A percentile compares a stretch with the other conserved stretches of the same genome.
These are phyloP conservation scores for Tiliqua scincoides DNA, from an alignment of 2,113 vertebrate species.

Conservation along the genomic window DNA sequence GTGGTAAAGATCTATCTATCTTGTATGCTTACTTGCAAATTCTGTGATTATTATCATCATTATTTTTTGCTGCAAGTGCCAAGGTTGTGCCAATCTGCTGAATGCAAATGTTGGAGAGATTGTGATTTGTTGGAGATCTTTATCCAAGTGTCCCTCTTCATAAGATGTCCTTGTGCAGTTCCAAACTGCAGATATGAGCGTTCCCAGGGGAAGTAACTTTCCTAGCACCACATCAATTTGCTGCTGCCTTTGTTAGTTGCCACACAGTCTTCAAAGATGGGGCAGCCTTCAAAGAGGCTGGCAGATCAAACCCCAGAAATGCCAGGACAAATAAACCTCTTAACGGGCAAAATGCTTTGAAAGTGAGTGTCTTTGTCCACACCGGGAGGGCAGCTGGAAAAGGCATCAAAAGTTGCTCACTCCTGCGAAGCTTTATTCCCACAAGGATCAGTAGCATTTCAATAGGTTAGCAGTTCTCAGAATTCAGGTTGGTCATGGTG, in stretches of 20 bases:
- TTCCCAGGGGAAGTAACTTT: constrained; percentile 38
- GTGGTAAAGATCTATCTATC: no score
- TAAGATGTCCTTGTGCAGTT: neutral
- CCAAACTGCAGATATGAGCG: neutral
- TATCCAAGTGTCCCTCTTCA: neutral
- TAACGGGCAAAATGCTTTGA: neutral
- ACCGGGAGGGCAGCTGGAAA: neutral
- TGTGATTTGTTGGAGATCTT: neutral
- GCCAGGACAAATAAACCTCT: neutral
- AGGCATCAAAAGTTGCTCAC: constrained; percentile 4
- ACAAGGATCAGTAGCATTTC: neutral
- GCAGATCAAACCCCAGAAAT: constrained; percentile 1
- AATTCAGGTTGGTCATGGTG: constrained; percentile 4
- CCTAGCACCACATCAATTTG: constrained; percentile 13
- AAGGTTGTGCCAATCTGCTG: no score
- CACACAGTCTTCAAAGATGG: neutral
- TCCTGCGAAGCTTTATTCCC: neutral
- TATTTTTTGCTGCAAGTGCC: no score
- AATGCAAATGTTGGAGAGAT: neutral
- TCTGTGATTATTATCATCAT: no score
- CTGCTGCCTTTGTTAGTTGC: neutral
- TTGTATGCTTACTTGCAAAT: no score
- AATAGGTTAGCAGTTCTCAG: neutral
- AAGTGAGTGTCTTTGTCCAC: neutral
- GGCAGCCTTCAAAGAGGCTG: neutral